phyloP scores from a whole-genome alignment of 2,888 invertebrate genomes.

The Saturnia japonica region DNA sequence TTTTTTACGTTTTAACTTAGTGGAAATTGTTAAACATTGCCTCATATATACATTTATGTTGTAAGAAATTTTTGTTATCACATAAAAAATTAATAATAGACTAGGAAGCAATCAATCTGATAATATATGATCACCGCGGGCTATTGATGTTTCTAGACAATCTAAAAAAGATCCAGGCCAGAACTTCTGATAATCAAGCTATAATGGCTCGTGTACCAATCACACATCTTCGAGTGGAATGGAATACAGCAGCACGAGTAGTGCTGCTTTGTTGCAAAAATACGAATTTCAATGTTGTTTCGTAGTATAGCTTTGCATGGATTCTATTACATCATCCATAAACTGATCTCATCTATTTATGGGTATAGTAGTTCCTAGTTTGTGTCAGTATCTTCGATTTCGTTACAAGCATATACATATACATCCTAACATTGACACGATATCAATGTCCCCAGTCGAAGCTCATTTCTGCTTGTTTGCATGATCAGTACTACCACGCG shows the following conservation, averaged over 20 bases:
- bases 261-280: not conserved
- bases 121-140: not conserved
- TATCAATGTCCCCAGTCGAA: not conserved
- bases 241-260: not conserved
- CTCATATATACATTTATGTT: not conserved
- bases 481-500: no score
- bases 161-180: not conserved
- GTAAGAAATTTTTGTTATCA: not conserved
- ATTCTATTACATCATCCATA: not conserved
- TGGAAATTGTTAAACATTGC: not conserved
- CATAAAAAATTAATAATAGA: no score
- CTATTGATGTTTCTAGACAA: not conserved
- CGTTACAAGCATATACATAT: not conserved
- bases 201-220: no score
- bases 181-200: no score
- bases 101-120: not conserved
- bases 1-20: not conserved
- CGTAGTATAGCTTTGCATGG: not conserved
- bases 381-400: not conserved
- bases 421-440: not conserved
- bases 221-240: not conserved
- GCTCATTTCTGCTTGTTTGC: not conserved
- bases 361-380: not conserved
- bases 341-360: not conserved
- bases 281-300: not conserved